These are phyloP conservation scores for Aythya baeri DNA, from an alignment of 2,113 vertebrate genomes.

Conservation along the genomic window DNA sequence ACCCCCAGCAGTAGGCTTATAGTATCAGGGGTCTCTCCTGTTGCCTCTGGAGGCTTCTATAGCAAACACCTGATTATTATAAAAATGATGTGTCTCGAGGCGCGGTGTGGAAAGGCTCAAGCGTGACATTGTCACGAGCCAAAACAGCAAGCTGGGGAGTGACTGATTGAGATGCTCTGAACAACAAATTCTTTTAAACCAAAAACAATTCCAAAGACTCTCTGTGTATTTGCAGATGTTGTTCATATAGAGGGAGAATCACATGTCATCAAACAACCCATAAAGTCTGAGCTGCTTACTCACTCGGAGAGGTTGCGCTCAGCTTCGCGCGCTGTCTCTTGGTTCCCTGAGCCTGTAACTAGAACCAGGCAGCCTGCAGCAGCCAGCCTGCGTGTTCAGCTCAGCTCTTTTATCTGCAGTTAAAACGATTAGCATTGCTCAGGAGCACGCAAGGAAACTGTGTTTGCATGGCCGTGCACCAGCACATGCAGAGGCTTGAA, in stretches of 20 bases:
- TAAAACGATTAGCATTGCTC: background rate
- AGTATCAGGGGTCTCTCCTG: background rate
- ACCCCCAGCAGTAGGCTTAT: background rate
- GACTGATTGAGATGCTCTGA: conserved; percentile 13
- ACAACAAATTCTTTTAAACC: conserved; percentile 35
- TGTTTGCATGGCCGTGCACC: background rate
- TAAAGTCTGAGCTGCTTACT: conserved; percentile 20
- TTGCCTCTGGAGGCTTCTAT: background rate
- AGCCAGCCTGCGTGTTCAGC: background rate
- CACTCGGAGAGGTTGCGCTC: background rate
- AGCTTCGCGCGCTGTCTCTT: background rate
- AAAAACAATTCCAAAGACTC: conserved; percentile 44
- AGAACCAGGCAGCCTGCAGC: conserved; percentile 7
- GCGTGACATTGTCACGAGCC: background rate
- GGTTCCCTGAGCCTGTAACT: background rate
- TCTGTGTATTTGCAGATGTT: conserved; percentile 44
- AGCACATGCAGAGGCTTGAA: background rate
- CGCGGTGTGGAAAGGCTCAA: background rate
- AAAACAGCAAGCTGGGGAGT: conserved; percentile 3
- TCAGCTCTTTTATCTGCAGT: background rate
- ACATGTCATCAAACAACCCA: conserved; percentile 40
- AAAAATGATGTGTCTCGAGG: background rate
- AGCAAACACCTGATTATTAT: background rate
- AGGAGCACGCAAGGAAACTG: background rate
- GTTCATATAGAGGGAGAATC: conserved; percentile 42